These are phyloP conservation scores for Scaptomyza hsui DNA, from an alignment of 1,140 invertebrate genomes.

Conservation along the genomic window DNA sequence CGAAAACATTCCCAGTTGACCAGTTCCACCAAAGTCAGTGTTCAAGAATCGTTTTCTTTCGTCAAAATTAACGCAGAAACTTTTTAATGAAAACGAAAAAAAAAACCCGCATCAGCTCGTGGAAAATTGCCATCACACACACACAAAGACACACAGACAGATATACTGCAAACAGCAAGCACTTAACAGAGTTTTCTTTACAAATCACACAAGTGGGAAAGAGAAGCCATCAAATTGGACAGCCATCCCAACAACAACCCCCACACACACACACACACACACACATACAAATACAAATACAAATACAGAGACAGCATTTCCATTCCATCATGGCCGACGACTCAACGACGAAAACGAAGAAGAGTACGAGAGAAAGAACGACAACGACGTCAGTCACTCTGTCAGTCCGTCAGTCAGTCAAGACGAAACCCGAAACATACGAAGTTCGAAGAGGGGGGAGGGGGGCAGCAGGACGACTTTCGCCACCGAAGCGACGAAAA, in stretches of 20 bases:
- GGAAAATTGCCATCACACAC: conserved; percentile 38
- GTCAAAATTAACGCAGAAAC: conserved; percentile 74
- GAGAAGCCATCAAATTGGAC: conserved; percentile 44
- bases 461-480: conserved; percentile 31
- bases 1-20: conserved; percentile 40
- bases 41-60: conserved; percentile 65
- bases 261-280: conserved; percentile 1
- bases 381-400: conserved; percentile 51
- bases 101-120: conserved; percentile 61
- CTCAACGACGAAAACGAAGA: conserved; percentile 31
- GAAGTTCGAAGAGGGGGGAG: conserved; percentile 33
- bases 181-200: conserved; percentile 54
- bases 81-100: conserved; percentile 65
- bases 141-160: conserved; percentile 14
- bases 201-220: conserved; percentile 27
- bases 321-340: conserved; percentile 76
- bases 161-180: conserved; percentile 5
- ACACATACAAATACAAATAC: conserved; percentile 26
- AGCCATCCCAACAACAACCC: conserved; percentile 34
- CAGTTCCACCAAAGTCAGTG: conserved; percentile 27
- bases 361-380: conserved; percentile 36
- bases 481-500: conserved; percentile 11
- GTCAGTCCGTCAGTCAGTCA: conserved; percentile 72
- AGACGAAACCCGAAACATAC: conserved; percentile 33
- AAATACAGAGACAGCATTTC: conserved; percentile 37